Evolutionary conservation across 1,140 invertebrate genomes (phyloP), one percentile per base, ranked within the genome.

Genomic region (Meteorus sp.): DNA sequence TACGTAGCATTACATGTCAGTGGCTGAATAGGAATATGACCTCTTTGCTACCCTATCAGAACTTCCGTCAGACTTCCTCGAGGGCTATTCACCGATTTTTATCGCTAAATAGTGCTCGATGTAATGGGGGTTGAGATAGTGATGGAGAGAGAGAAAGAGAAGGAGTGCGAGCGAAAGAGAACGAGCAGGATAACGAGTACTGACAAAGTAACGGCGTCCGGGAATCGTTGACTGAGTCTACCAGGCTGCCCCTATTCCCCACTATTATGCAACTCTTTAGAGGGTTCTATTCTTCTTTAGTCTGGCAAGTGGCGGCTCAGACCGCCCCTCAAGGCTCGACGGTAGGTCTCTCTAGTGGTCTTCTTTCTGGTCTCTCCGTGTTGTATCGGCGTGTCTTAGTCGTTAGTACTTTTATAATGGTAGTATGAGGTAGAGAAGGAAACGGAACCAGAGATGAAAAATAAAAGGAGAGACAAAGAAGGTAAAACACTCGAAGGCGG

Each of bases 181-280:
- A n/a, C n/a, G n/a, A n/a, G n/a, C n/a, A n/a, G n/a, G n/a, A n/a
- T n/a, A n/a, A n/a, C n/a, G n/a, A n/a, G n/a, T n/a, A n/a, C n/a
- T n/a, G n/a, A n/a, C n/a, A 22, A 17, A 4, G 29, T 37, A 45
- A 25, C 17, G 9, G 20, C 44, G 31, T 22, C 19, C 11, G 17
- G 13, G 50, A 44, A 19, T 8, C 5, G 15, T 15, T 20, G 23
- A 44, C 39, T 19, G 23, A 15, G 19, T 9, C 7, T n/a, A 17
- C n/a, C 23, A 45, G 39, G 11, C 22, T 13, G 15, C 22, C 33
- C 15, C 39, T 45, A 31, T 8, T 25, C 50, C 27, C 61, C 54
- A 65, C n/a, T n/a, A n/a, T 69, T 66, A 67, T 62, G 59, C 25
- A 60, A 64, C 57, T 62, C 61, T 67, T 69, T 60, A 66, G 61